Conservation (phyloP, 2,113 vertebrate species). For the Pao palembangensis region DNA sequence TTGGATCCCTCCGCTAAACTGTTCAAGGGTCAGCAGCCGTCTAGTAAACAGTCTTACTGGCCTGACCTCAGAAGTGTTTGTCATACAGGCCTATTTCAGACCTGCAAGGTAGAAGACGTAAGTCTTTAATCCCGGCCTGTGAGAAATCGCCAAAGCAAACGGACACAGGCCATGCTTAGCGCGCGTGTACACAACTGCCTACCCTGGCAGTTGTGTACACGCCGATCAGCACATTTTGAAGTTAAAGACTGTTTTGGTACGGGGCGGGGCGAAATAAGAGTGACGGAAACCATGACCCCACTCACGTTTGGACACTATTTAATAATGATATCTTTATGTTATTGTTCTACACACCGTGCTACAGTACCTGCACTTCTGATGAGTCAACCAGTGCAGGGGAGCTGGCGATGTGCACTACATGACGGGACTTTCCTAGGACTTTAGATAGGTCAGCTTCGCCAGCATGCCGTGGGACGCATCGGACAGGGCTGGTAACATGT, state of each 20-base stretch:
- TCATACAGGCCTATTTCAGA: constrained; percentile 55
- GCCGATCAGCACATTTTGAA: background rate
- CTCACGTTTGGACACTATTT: background rate
- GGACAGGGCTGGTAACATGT: too few relatives aligned
- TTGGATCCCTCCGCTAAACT: background rate
- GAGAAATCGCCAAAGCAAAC: constrained; percentile 22
- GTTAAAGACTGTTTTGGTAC: background rate
- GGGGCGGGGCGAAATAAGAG: background rate
- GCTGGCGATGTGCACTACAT: constrained; percentile 12
- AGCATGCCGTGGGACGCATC: too few relatives aligned
- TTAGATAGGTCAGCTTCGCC: background rate
- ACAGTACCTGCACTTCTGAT: constrained; percentile 2
- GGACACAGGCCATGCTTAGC: background rate
- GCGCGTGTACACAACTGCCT: background rate
- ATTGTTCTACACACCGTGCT: too few relatives aligned
- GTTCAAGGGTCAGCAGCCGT: constrained; percentile 44
- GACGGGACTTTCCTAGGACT: constrained; percentile 38
- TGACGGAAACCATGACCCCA: background rate
- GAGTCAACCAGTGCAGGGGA: constrained; percentile 34
- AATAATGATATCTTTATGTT: constrained; percentile 1
- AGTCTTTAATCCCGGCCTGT: constrained; percentile 32
- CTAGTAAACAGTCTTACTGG: constrained; percentile 34
- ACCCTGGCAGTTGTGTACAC: constrained; percentile 5
- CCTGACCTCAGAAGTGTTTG: constrained; percentile 29
- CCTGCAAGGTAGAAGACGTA: constrained; percentile 33